A percentile compares a stretch with the other conserved stretches of the same genome.
Conservation (phyloP, 2,888 invertebrate genomes). For the Formica aserva region DNA sequence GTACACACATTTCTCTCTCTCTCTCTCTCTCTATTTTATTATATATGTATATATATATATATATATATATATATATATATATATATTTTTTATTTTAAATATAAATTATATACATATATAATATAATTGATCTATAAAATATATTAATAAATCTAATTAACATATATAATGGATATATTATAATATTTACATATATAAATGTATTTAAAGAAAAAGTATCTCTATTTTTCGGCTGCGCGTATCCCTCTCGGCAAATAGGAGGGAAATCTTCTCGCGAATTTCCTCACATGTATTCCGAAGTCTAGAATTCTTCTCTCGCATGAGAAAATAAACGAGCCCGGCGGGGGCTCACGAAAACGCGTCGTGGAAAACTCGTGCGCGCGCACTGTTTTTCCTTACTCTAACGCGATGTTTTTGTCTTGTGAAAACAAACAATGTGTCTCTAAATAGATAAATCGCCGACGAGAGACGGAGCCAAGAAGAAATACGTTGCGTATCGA, state of each 20-base stretch:
- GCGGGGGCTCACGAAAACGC: neutral
- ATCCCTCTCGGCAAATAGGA: neutral
- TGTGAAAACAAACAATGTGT: constrained; percentile 51
- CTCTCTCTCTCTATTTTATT: neutral
- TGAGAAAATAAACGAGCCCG: constrained; percentile 26
- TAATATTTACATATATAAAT: neutral
- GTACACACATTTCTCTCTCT: no score
- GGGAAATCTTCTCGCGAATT: constrained; percentile 8
- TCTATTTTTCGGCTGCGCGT: neutral
- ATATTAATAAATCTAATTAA: neutral
- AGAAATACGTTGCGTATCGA: constrained; percentile 20
- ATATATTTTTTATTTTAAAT: neutral
- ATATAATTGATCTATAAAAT: neutral
- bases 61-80: neutral
- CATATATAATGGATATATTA: neutral
- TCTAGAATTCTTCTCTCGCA: constrained; percentile 17
- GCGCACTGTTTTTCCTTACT: constrained; percentile 15
- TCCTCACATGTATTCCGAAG: neutral
- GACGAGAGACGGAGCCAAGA: constrained; percentile 2
- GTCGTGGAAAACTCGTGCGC: neutral
- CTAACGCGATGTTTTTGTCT: constrained; percentile 23
- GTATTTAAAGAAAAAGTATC: neutral
- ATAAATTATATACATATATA: neutral
- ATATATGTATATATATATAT: neutral
- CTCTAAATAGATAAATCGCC: constrained; percentile 63